Evolutionary conservation across 2,113 vertebrate species (phyloP).

Genomic region (Corythaeola cristata): DNA sequence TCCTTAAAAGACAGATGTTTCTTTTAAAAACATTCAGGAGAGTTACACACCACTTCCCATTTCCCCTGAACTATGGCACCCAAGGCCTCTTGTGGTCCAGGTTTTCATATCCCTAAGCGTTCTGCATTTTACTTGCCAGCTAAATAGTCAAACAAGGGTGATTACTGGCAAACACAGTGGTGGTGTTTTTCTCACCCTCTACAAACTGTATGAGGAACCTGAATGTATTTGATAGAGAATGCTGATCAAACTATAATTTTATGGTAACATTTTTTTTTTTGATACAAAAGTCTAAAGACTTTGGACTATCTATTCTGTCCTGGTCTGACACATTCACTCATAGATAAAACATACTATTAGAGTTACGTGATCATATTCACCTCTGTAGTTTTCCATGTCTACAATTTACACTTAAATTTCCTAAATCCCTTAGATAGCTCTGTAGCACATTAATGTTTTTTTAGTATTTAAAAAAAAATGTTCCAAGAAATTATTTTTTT

Average conservation of each 20-base stretch:
- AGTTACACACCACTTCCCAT: neutral
- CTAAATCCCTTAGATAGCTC: neutral
- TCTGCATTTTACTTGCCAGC: neutral
- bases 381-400: neutral
- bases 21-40: neutral
- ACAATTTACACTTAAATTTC: neutral
- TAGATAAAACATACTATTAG: neutral
- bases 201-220: neutral
- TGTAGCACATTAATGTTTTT: neutral
- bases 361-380: neutral
- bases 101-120: neutral
- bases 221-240: neutral
- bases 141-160: neutral
- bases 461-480: neutral
- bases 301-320: neutral
- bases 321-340: neutral
- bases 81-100: neutral
- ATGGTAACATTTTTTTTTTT: neutral
- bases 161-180: neutral
- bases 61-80: neutral
- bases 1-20: neutral
- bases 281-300: neutral
- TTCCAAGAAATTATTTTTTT: neutral
- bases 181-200: neutral
- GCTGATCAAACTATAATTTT: neutral